These are phyloP conservation scores for Axis porcinus DNA, from an alignment of 2,113 vertebrate genomes.

Conservation along the genomic window DNA sequence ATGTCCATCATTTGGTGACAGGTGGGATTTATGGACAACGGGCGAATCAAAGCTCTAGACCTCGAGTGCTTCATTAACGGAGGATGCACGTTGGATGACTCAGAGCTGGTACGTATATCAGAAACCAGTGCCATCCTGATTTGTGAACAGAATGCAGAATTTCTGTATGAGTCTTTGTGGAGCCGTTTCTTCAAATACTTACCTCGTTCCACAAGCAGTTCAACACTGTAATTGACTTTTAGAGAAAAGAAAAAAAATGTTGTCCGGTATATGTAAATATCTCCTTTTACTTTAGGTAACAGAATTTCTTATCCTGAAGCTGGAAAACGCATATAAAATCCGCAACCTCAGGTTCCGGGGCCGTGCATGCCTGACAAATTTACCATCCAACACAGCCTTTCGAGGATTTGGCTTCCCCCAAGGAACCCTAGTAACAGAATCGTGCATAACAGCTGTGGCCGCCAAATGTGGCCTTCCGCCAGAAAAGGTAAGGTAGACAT, in stretches of 20 bases:
- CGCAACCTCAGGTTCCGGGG: slow-evolving; percentile 81
- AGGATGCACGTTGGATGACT: slow-evolving; percentile 86
- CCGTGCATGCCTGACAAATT: slow-evolving; percentile 85
- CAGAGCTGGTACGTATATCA: slow-evolving; percentile 79
- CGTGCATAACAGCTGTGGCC: slow-evolving; percentile 86
- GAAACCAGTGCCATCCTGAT: not conserved
- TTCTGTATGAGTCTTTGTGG: not conserved
- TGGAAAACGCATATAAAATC: slow-evolving; percentile 87
- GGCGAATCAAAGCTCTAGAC: slow-evolving; percentile 86
- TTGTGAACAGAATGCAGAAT: not conserved
- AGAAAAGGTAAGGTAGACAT: slow-evolving; percentile 54
- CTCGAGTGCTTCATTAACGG: slow-evolving; percentile 84
- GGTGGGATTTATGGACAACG: slow-evolving; percentile 91
- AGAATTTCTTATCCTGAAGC: slow-evolving; percentile 79
- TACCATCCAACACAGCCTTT: slow-evolving; percentile 91
- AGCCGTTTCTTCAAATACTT: not conserved
- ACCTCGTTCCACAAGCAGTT: not conserved
- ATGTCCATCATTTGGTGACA: slow-evolving; percentile 63
- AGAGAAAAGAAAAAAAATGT: not conserved
- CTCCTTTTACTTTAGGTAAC: slow-evolving; percentile 60
- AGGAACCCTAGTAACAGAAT: slow-evolving; percentile 81
- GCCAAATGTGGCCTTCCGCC: slow-evolving; percentile 76
- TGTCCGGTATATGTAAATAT: not conserved
- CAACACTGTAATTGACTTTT: not conserved
- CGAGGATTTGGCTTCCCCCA: slow-evolving; percentile 90